phyloP scores from a whole-genome alignment of 2,797 vertebrate species.

The Centropyge bicolor region DNA sequence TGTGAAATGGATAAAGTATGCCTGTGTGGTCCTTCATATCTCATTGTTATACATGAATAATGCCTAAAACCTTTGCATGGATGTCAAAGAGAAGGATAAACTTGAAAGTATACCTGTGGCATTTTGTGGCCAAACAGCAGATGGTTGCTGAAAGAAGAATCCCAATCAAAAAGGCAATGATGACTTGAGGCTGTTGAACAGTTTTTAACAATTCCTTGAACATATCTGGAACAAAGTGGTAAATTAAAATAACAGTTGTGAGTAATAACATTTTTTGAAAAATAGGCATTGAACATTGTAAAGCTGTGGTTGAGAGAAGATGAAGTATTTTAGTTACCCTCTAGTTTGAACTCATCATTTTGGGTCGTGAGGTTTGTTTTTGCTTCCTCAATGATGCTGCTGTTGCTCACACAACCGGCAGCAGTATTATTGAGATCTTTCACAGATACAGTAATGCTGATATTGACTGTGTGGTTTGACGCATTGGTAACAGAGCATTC shows the following conservation, averaged over 20 bases:
- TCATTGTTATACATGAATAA: background rate
- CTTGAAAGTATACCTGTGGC: conserved; percentile 27
- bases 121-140: conserved; percentile 43
- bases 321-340: background rate
- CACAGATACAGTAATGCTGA: background rate
- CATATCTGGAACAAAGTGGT: conserved; percentile 6
- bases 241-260: too few relatives aligned
- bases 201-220: fast-evolving
- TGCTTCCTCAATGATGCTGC: background rate
- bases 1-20: background rate
- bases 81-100: background rate
- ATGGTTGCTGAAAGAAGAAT: conserved; percentile 44
- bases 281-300: background rate
- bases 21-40: background rate
- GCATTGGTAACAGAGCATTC: fast-evolving
- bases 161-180: conserved; percentile 51
- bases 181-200: background rate
- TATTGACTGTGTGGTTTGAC: background rate
- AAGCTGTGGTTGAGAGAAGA: background rate
- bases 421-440: background rate
- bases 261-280: background rate
- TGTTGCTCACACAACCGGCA: conserved; percentile 33
- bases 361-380: background rate
- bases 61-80: background rate
- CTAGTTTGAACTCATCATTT: fast-evolving